Conservation (phyloP, 1,140 invertebrate genomes). For the Armadillidium nasatum region DNA sequence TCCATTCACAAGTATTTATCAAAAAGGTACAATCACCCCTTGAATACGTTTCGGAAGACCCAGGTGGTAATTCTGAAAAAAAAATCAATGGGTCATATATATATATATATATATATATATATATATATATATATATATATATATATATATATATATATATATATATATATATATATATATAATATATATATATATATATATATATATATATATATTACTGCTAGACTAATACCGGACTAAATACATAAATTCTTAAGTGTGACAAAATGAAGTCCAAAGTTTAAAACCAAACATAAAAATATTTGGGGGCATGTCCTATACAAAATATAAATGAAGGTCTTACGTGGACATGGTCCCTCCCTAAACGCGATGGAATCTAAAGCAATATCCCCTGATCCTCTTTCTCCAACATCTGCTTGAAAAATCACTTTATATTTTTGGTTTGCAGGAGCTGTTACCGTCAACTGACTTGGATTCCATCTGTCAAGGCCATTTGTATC, state of each 20-base stretch:
- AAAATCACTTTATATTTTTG: not conserved
- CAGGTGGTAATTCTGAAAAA: not conserved
- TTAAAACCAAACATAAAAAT: too few species aligned
- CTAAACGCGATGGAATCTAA: not conserved
- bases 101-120: too few species aligned
- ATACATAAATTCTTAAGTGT: too few species aligned
- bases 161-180: too few species aligned
- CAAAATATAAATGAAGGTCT: not conserved
- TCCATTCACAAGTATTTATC: slow-evolving; percentile 1
- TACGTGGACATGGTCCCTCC: not conserved
- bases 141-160: too few species aligned
- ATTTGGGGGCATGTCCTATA: too few species aligned
- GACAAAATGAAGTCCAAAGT: too few species aligned
- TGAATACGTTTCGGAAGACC: not conserved
- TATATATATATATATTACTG: too few species aligned
- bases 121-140: too few species aligned
- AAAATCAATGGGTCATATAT: too few species aligned
- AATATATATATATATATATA: too few species aligned
- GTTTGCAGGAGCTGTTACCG: not conserved
- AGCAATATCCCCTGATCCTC: not conserved
- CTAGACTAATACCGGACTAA: too few species aligned
- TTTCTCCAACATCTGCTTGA: not conserved
- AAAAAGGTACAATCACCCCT: not conserved
- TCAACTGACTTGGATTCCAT: slow-evolving; percentile 2
- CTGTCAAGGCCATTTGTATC: not conserved